These are phyloP conservation scores for Lumbricus terrestris DNA, from an alignment of 2,888 invertebrate genomes.

Conservation along the genomic window DNA sequence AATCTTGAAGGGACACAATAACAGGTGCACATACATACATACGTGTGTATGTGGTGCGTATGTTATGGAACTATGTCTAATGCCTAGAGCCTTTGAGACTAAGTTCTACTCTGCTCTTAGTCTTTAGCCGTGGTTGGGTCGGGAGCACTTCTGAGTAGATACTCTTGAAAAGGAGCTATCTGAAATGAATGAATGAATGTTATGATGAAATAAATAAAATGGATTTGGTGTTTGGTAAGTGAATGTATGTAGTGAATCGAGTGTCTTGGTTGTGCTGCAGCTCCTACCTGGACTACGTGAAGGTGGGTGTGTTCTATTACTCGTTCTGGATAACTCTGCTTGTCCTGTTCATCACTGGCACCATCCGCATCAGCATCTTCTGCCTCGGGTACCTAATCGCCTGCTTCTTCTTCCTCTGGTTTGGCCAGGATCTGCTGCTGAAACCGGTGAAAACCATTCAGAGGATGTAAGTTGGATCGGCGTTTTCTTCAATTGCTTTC, in stretches of 20 bases:
- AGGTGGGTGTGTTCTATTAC: conserved; percentile 81
- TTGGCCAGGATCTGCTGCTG: conserved; percentile 93
- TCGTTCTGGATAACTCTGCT: conserved; percentile 94
- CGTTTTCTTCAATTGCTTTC: neutral
- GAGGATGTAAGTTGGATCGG: conserved; percentile 54
- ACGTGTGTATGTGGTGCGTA: too few relatives aligned
- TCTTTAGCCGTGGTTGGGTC: too few relatives aligned
- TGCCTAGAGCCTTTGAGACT: too few relatives aligned
- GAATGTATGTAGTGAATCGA: neutral
- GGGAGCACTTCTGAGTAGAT: too few relatives aligned
- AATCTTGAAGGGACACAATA: too few relatives aligned
- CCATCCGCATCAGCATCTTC: conserved; percentile 87
- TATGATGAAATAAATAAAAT: neutral
- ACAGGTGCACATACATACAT: too few relatives aligned
- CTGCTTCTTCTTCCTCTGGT: conserved; percentile 95
- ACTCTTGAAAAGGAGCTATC: too few relatives aligned
- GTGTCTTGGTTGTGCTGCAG: conserved; percentile 61
- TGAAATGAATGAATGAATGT: neutral
- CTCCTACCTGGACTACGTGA: conserved; percentile 85
- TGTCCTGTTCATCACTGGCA: conserved; percentile 91
- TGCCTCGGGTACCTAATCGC: conserved; percentile 93
- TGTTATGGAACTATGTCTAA: too few relatives aligned
- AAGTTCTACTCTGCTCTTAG: too few relatives aligned
- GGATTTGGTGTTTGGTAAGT: neutral
- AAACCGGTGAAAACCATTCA: conserved; percentile 80